A percentile compares a stretch with the other conserved stretches of the same genome.
These are phyloP conservation scores for Drosophila willistoni DNA, from an alignment of 1,140 invertebrate genomes.

Conservation along the genomic window DNA sequence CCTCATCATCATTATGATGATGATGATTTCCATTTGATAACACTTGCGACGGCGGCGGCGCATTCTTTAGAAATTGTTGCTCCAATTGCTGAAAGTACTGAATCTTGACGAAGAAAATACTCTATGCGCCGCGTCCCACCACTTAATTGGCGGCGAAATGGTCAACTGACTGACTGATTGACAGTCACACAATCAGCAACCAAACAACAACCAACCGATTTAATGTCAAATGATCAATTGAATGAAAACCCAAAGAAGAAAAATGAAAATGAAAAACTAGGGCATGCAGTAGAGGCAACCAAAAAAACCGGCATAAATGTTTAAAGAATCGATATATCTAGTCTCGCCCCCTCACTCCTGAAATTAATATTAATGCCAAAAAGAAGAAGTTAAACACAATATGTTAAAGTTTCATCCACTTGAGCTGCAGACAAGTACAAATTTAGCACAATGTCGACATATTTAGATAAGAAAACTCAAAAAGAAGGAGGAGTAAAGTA, in stretches of 20 bases:
- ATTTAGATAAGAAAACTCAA: conserved; percentile 44
- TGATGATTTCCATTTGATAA: conserved; percentile 27
- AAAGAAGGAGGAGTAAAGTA: conserved; percentile 22
- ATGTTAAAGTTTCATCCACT: background rate
- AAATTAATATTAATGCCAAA: no score
- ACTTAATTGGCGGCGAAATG: conserved; percentile 54
- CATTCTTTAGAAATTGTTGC: conserved; percentile 50
- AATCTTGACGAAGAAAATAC: conserved; percentile 62
- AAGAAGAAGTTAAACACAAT: background rate
- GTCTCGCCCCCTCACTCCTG: no score
- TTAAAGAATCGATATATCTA: no score
- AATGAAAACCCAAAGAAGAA: conserved; percentile 44
- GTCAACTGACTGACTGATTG: conserved; percentile 47
- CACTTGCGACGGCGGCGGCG: conserved; percentile 34
- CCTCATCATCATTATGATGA: background rate
- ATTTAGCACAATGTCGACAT: conserved; percentile 46
- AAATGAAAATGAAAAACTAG: conserved; percentile 42
- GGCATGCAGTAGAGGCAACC: conserved; percentile 23
- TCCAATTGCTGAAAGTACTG: conserved; percentile 76
- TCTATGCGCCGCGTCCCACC: conserved; percentile 47
- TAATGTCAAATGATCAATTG: conserved; percentile 79
- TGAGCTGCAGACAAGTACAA: conserved; percentile 30
- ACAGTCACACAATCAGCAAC: background rate
- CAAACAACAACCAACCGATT: conserved; percentile 35
- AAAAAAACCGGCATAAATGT: no score